Percentiles rank a stretch among this genome's conserved stretches.
Conservation (phyloP, 2,797 vertebrate species). For the Lindbergichthys nudifrons region DNA sequence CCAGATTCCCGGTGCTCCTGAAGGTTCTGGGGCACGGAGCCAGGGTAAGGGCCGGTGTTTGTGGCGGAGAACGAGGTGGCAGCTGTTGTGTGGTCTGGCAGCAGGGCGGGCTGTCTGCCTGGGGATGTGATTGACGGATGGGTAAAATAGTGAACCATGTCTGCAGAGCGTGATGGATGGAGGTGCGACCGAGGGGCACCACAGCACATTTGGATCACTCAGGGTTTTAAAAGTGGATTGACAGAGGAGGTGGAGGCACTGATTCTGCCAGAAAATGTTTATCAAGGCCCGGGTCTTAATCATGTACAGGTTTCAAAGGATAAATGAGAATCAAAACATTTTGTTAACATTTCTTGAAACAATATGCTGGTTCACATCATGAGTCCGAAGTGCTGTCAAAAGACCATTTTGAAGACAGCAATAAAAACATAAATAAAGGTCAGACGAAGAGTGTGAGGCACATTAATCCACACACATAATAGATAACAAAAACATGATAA, state of each 20-base stretch:
- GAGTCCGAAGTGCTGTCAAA: not conserved
- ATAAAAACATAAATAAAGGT: not conserved
- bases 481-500: not conserved
- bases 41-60: constrained; percentile 36
- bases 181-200: constrained; percentile 55
- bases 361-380: not conserved
- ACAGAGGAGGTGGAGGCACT: constrained; percentile 29
- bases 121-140: constrained; percentile 73
- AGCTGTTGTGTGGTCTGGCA: constrained; percentile 69
- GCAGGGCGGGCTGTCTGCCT: constrained; percentile 39
- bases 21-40: constrained; percentile 9
- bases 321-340: too few species aligned
- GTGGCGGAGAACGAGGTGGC: constrained; percentile 46
- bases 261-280: constrained; percentile 32
- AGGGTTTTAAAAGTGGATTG: constrained; percentile 56
- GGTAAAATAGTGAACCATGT: constrained; percentile 57
- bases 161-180: constrained; percentile 73
- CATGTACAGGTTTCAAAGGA: not conserved
- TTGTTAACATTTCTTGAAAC: too few species aligned
- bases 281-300: constrained; percentile 34
- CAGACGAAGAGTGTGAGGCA: not conserved
- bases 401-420: too few species aligned
- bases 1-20: constrained; percentile 8
- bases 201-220: constrained; percentile 56
- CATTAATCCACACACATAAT: not conserved